Conservation (phyloP, 1,140 invertebrate genomes). For the Macrotrachela quadricornifera region DNA sequence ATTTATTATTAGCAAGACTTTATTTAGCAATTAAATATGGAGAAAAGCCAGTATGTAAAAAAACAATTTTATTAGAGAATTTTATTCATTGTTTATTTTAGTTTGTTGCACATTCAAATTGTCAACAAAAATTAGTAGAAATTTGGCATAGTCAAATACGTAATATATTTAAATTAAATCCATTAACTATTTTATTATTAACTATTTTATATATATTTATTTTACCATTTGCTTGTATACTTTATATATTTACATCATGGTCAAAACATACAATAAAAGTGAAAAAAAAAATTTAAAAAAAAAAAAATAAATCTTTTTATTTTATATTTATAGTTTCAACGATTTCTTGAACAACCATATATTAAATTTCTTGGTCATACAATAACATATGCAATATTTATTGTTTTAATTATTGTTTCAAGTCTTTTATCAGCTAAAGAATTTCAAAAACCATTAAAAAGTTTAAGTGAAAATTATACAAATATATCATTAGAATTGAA, state of each 20-base stretch:
- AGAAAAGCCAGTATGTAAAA: constrained; percentile 20
- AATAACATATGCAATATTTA: constrained; percentile 40
- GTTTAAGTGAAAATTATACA: neutral
- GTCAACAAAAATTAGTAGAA: constrained; percentile 26
- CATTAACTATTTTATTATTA: constrained; percentile 10
- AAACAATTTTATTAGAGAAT: neutral
- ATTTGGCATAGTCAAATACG: constrained; percentile 26
- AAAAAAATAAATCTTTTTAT: too few species aligned
- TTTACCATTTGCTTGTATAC: too few species aligned
- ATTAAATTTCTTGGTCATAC: constrained; percentile 31
- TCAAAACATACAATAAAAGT: too few species aligned
- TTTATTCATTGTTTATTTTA: constrained; percentile 12
- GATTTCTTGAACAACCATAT: constrained; percentile 16
- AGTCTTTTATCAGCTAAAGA: constrained; percentile 6
- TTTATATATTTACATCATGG: too few species aligned
- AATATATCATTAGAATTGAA: neutral
- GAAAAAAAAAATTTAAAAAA: too few species aligned
- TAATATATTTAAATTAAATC: constrained; percentile 11
- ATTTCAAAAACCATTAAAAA: neutral
- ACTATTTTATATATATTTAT: neutral
- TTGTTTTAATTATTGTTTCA: constrained; percentile 35
- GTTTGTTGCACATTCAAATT: constrained; percentile 29
- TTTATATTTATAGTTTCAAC: neutral
- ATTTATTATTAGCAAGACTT: constrained; percentile 22
- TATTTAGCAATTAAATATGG: constrained; percentile 23